Evolutionary conservation across 1,140 invertebrate genomes (phyloP).

Genomic region (Aphelinus atriplicis): DNA sequence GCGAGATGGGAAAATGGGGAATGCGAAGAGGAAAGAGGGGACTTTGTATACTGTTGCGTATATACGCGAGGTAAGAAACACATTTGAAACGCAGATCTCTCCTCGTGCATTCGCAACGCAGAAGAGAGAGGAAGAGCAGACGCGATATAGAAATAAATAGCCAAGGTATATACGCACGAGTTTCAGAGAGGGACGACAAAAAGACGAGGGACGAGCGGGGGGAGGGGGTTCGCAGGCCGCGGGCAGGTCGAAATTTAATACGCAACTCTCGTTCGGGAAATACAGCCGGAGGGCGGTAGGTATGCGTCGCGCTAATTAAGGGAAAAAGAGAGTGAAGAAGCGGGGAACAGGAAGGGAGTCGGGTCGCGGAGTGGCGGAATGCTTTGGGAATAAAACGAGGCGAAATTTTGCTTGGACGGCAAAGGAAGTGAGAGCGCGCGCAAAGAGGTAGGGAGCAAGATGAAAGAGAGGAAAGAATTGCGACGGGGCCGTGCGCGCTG

Average conservation of each 20-base stretch:
- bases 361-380: no score
- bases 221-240: no score
- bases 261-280: no score
- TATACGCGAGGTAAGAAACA: slow-evolving; percentile 8
- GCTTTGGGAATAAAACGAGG: background rate
- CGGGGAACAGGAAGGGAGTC: background rate
- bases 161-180: slow-evolving; percentile 13
- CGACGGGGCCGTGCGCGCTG: background rate
- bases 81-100: slow-evolving; percentile 38
- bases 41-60: slow-evolving; percentile 21
- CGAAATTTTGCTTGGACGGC: slow-evolving; percentile 21
- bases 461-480: slow-evolving; percentile 4
- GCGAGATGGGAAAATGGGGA: background rate
- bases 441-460: no score
- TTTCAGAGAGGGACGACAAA: slow-evolving; percentile 1
- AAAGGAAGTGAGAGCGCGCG: slow-evolving; percentile 4
- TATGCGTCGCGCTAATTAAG: no score
- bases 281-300: no score
- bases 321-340: background rate
- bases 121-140: background rate
- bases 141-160: background rate
- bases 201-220: no score
- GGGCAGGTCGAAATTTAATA: background rate
- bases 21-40: background rate
- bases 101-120: slow-evolving; percentile 25